A percentile compares a stretch with the other conserved stretches of the same genome.
phyloP scores from a whole-genome alignment of 1,140 invertebrate genomes.

The Zaprionus taronus region DNA sequence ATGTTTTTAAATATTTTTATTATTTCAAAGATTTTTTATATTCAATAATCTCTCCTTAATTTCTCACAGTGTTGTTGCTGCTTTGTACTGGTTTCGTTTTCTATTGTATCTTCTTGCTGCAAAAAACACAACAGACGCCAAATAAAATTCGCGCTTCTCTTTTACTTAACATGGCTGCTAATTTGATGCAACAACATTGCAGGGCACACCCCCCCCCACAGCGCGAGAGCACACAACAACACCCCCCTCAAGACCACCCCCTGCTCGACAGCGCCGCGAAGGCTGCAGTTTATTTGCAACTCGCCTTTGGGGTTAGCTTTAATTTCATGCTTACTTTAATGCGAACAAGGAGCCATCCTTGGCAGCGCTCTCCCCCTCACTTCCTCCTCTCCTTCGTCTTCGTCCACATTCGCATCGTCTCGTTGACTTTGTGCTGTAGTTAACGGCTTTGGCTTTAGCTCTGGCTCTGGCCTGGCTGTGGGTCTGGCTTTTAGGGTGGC shows the following conservation, averaged over 20 bases:
- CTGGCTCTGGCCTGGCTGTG: background rate
- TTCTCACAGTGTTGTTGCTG: constrained; percentile 24
- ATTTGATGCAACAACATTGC: constrained; percentile 80
- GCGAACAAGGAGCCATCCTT: constrained; percentile 59
- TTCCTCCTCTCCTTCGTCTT: background rate
- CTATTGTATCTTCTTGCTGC: constrained; percentile 44
- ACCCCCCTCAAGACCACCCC: background rate
- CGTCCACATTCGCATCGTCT: background rate
- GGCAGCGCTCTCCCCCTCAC: background rate
- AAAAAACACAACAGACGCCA: constrained; percentile 46
- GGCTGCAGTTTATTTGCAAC: constrained; percentile 66
- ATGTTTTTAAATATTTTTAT: background rate
- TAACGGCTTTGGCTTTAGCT: constrained; percentile 69
- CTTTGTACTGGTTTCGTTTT: constrained; percentile 33
- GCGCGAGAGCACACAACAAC: background rate
- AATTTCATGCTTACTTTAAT: constrained; percentile 83
- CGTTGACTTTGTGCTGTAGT: constrained; percentile 79
- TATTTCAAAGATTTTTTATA: background rate
- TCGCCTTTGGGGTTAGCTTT: constrained; percentile 74
- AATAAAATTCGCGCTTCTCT: constrained; percentile 68
- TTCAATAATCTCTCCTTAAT: background rate
- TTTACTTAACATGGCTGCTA: constrained; percentile 75
- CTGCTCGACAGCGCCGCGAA: background rate
- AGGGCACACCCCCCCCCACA: constrained; percentile 29
- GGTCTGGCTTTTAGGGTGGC: constrained; percentile 49